phyloP scores from a whole-genome alignment of 2,888 invertebrate species.

The Dendrolimus pini region DNA sequence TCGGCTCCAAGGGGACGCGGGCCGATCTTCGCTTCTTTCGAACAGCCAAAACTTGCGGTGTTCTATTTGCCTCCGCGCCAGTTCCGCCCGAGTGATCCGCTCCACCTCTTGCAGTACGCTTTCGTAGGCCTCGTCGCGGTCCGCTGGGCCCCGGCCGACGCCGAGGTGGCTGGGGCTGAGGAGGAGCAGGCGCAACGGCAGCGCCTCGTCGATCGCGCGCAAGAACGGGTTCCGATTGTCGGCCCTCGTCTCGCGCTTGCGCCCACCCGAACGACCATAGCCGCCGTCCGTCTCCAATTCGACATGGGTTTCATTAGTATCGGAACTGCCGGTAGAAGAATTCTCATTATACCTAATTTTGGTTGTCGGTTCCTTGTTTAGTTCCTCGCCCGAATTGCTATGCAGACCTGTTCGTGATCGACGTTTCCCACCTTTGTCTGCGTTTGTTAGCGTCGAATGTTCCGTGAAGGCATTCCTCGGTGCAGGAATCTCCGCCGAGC shows the following conservation, averaged over 20 bases:
- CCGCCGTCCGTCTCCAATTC: background rate
- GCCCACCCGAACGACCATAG: background rate
- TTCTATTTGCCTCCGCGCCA: slow-evolving; percentile 14
- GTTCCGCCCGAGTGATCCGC: slow-evolving; percentile 10
- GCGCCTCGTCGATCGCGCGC: background rate
- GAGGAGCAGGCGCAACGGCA: slow-evolving; percentile 2
- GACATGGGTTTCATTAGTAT: background rate
- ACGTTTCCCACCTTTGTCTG: background rate
- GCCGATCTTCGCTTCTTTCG: slow-evolving; percentile 14
- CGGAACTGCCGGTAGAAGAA: background rate
- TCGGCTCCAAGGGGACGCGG: slow-evolving; percentile 20
- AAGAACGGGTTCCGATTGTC: background rate
- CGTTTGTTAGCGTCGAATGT: background rate
- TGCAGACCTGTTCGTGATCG: background rate
- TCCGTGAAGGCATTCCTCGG: background rate
- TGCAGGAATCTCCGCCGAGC: background rate
- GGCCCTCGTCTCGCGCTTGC: background rate
- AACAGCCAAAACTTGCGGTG: slow-evolving; percentile 26
- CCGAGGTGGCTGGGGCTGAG: background rate
- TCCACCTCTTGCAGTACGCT: slow-evolving; percentile 11
- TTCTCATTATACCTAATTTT: no score
- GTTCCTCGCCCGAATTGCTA: background rate
- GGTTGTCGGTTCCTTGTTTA: no score
- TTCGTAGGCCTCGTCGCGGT: slow-evolving; percentile 8
- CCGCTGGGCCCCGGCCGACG: slow-evolving; percentile 2